phyloP scores from a whole-genome alignment of 1,140 invertebrate genomes.

The Trachelipus rathkii region DNA sequence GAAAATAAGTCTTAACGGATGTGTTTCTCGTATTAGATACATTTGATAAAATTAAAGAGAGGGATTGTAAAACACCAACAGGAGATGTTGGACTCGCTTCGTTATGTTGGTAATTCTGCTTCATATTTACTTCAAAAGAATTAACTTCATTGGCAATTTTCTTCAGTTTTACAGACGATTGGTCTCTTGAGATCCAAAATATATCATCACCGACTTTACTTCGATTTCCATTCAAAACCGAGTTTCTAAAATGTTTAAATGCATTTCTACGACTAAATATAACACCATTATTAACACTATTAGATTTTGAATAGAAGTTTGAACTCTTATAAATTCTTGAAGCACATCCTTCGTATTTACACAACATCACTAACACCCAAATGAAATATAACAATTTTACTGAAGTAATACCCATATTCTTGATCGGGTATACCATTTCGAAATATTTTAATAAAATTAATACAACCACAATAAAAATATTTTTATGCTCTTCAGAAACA shows the following conservation, averaged over 20 bases:
- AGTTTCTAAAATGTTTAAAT: background rate
- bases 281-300: background rate
- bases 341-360: background rate
- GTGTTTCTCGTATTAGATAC: background rate
- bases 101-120: slow-evolving; percentile 1
- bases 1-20: background rate
- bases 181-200: background rate
- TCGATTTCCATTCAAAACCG: background rate
- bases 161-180: background rate
- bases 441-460: background rate
- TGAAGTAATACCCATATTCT: background rate
- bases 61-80: background rate
- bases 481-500: too few species aligned
- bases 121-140: background rate
- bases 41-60: background rate
- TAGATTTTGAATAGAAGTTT: background rate
- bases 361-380: background rate
- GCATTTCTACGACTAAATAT: background rate
- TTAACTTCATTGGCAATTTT: background rate
- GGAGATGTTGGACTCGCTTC: background rate
- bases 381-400: background rate
- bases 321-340: background rate
- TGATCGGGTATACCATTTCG: background rate
- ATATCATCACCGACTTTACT: background rate
- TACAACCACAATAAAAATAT: too few species aligned